These are phyloP conservation scores for Lacerta bilineata DNA, from an alignment of 2,797 vertebrate genomes.

Conservation along the genomic window DNA sequence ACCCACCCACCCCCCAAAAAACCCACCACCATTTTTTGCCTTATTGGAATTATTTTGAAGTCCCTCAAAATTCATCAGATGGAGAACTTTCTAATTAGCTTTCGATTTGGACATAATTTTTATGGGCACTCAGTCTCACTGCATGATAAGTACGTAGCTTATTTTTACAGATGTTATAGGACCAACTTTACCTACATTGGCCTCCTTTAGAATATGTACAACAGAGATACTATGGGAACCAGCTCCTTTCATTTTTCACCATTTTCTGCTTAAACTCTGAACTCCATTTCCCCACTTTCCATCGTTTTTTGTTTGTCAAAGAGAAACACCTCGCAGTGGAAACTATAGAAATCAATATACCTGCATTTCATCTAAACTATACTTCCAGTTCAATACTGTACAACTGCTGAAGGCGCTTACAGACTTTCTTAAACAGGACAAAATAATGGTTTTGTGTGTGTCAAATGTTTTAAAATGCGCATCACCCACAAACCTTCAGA, in stretches of 20 bases:
- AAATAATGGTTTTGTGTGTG: constrained; percentile 14
- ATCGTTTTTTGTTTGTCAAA: background rate
- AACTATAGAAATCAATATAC: constrained; percentile 27
- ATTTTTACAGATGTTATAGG: background rate
- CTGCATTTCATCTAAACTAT: constrained; percentile 24
- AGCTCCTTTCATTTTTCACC: background rate
- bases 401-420: constrained; percentile 15
- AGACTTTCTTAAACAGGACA: constrained; percentile 10
- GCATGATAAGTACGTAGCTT: background rate
- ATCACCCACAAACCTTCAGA: background rate
- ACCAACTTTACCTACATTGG: background rate
- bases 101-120: background rate
- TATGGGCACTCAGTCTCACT: background rate
- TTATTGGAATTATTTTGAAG: background rate
- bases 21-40: background rate
- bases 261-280: background rate
- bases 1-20: background rate
- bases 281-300: background rate
- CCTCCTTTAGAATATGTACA: background rate
- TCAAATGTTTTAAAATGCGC: background rate
- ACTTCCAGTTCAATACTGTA: background rate
- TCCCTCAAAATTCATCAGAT: no score
- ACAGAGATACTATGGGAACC: background rate
- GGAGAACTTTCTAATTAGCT: background rate
- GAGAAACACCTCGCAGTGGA: constrained; percentile 6